Evolutionary conservation across 2,797 vertebrate genomes (phyloP), one percentile per base, ranked within the genome.

Genomic region (Neosilurus hyrtlii): DNA sequence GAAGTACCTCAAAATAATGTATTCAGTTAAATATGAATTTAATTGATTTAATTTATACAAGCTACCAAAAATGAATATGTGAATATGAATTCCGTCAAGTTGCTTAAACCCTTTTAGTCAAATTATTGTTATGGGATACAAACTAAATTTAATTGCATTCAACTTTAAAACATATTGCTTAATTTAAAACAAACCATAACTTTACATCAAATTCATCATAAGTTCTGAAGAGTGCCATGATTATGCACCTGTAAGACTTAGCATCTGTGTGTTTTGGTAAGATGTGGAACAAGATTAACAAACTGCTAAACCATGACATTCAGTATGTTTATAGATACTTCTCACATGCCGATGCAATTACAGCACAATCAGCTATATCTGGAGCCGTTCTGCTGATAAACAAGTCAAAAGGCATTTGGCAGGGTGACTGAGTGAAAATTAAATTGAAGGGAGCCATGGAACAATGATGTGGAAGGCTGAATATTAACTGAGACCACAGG

Each of bases 401-500:
- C 89, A 91, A 88, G 75, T 85, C 71, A 71, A 81, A 80, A 30
- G 66, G 85, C 56, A 51, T 82, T 87, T 37, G 83, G 86, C 83
- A 83, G 82, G 82, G 76, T 80, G 78, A 63, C 78, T 80, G 70
- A 82, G 80, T 61, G 85, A 87, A 90, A 86, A 86, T 66, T 52
- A 90, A 89, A 91, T 90, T 91, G 86, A 90, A 92, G 79, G 82
- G 51, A 83, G 87, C 83, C 75, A 61, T 82, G 82, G 83, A 82
- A 86, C 86, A 70, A 90, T 91, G 89, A 92, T 89, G 87, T 85
- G 86, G 79, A 90, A 86, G 88, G 87, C 81, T 70, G 83, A 70
- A 81, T 87, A 87, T 86, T 87, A 89, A 88, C 89, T 81, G 87
- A 83, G 86, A 91, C 90, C 85, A 83, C 88, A 84, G 90, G 86